phyloP scores from a whole-genome alignment of 2,888 invertebrate genomes.

The Agriopis marginaria region DNA sequence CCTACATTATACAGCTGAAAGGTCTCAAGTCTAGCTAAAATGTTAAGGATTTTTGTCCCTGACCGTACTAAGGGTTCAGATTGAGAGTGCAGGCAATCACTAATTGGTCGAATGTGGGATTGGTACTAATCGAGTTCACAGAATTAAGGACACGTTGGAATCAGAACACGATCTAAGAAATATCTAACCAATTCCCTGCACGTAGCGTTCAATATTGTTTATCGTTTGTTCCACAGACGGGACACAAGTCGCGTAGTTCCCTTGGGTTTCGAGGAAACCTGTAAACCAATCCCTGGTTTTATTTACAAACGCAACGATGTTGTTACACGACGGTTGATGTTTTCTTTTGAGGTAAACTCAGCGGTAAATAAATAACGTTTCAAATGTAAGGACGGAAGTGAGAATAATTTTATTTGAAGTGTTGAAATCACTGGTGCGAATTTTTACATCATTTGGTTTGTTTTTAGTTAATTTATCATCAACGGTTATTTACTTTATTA shows the following conservation, averaged over 20 bases:
- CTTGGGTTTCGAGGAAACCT: conserved; percentile 43
- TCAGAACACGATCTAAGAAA: not conserved
- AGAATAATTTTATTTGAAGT: conserved; percentile 5
- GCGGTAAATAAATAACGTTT: conserved; percentile 15
- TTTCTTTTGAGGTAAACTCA: conserved; percentile 26
- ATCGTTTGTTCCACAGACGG: conserved; percentile 36
- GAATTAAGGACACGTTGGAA: conserved; percentile 19
- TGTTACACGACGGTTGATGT: conserved; percentile 21
- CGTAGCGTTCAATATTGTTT: conserved; percentile 31
- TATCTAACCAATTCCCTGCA: conserved; percentile 8
- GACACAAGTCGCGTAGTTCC: conserved; percentile 38
- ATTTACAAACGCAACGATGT: conserved; percentile 28
- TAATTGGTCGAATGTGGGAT: conserved; percentile 48
- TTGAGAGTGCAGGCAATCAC: conserved; percentile 52
- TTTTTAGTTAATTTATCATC: too few relatives aligned
- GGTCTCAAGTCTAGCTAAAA: too few relatives aligned
- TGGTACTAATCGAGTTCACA: conserved; percentile 51
- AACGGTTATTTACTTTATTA: too few relatives aligned
- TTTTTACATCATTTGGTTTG: not conserved
- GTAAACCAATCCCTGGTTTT: conserved; percentile 43
- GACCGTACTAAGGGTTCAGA: conserved; percentile 18
- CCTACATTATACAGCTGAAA: too few relatives aligned
- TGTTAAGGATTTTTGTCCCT: not conserved
- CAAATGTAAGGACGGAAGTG: not conserved
- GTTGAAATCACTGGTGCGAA: not conserved